Conservation (phyloP, 2,113 vertebrate species). For the Pantherophis guttatus region DNA sequence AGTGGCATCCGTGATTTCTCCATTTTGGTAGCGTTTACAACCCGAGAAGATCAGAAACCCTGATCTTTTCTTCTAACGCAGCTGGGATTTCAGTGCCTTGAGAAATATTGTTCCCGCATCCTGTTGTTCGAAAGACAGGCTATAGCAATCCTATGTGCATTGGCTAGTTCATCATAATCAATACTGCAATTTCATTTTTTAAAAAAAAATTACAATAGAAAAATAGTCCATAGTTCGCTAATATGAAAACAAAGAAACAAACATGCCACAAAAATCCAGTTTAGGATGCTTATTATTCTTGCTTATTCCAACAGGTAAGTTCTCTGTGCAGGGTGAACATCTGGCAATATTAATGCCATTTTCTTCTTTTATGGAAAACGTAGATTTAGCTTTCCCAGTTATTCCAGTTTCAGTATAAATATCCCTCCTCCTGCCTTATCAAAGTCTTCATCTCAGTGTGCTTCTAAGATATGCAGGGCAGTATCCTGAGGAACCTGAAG, state of each 20-base stretch:
- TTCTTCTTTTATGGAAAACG: neutral
- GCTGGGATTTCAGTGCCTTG: neutral
- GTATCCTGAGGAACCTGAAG: constrained; percentile 24
- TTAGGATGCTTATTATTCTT: constrained; percentile 33
- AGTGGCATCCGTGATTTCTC: neutral
- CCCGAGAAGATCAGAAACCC: neutral
- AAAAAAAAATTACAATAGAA: constrained; percentile 2
- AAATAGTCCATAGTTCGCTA: constrained; percentile 12
- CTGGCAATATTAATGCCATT: neutral
- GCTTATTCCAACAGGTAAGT: neutral
- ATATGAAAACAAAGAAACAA: constrained; percentile 34
- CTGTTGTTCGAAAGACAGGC: neutral
- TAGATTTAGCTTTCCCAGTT: constrained; percentile 18
- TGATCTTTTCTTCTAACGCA: neutral
- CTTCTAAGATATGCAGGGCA: constrained; percentile 3
- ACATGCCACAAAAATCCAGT: constrained; percentile 29
- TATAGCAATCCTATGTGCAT: neutral
- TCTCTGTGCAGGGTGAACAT: rapidly evolving
- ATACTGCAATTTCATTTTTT: constrained; percentile 10
- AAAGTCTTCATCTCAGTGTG: neutral
- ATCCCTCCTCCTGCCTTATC: neutral
- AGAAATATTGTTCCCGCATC: neutral
- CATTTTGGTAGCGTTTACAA: neutral
- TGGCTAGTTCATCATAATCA: neutral
- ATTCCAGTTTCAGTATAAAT: constrained; percentile 5